Conservation (phyloP, 1,140 invertebrate genomes). For the Heliconius congener region DNA sequence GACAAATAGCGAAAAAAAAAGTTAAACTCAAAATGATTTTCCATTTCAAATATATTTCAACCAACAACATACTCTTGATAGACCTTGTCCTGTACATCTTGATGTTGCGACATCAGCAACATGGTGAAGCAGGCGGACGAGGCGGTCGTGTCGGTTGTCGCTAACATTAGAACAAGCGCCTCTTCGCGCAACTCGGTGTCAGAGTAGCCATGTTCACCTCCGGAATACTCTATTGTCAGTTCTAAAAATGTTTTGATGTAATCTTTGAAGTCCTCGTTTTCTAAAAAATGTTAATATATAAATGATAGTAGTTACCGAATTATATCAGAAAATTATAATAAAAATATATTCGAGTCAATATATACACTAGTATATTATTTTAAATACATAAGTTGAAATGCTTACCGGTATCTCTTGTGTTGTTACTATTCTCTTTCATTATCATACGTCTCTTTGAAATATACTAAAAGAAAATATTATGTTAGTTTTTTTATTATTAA, state of each 20-base stretch:
- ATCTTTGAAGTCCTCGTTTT: background rate
- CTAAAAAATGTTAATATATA: background rate
- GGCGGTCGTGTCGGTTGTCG: constrained; percentile 49
- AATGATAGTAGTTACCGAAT: background rate
- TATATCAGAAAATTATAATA: background rate
- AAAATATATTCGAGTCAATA: too few relatives aligned
- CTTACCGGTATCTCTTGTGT: background rate
- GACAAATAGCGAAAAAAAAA: too few relatives aligned
- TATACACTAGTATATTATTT: too few relatives aligned
- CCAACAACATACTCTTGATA: constrained; percentile 42
- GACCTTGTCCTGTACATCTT: constrained; percentile 40
- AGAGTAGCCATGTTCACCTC: constrained; percentile 10
- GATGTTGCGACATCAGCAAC: constrained; percentile 41
- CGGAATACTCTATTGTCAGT: constrained; percentile 34
- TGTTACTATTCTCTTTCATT: background rate
- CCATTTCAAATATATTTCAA: too few relatives aligned
- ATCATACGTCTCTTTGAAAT: background rate
- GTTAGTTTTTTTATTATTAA: background rate
- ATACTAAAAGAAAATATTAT: background rate
- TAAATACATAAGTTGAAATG: background rate
- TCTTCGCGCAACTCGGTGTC: constrained; percentile 46
- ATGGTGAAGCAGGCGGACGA: constrained; percentile 34
- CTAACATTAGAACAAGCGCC: constrained; percentile 42
- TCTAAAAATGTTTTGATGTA: constrained; percentile 29
- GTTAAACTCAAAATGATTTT: too few relatives aligned